A percentile compares a stretch with the other conserved stretches of the same genome.
Conservation (phyloP, 2,113 vertebrate genomes). For the Dasyornis broadbenti region DNA sequence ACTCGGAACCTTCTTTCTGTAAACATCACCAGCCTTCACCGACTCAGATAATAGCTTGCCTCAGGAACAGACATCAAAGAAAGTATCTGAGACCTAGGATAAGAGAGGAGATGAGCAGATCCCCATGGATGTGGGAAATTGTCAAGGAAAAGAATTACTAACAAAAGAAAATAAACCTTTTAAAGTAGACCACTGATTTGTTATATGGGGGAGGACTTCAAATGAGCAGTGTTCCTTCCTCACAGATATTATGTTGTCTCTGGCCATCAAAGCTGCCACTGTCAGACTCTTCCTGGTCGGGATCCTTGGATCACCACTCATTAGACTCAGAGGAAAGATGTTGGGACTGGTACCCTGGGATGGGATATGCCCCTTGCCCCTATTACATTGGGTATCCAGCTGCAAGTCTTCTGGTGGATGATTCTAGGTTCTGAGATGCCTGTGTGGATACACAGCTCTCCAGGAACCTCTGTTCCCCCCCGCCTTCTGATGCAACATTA, state of each 20-base stretch:
- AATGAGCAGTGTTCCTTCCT: background rate
- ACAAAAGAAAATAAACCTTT: background rate
- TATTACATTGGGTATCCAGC: background rate
- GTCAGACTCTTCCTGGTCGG: background rate
- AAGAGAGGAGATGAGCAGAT: background rate
- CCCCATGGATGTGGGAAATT: background rate
- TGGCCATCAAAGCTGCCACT: background rate
- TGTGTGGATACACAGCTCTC: background rate
- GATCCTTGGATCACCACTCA: background rate
- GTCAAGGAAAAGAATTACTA: background rate
- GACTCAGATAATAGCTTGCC: background rate
- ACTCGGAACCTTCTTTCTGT: background rate
- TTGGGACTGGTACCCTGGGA: background rate
- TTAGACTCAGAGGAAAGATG: background rate
- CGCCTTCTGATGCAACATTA: background rate
- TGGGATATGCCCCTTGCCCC: background rate
- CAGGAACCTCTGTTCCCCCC: background rate
- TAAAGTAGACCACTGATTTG: background rate
- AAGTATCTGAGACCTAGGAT: background rate
- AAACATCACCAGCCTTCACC: background rate
- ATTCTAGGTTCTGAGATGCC: background rate
- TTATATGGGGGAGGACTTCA: background rate
- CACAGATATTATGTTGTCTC: background rate
- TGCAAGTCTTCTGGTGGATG: background rate
- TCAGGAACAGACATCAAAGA: background rate